Conservation (phyloP, 2,888 invertebrate species). For the Callyntrura sp. region DNA sequence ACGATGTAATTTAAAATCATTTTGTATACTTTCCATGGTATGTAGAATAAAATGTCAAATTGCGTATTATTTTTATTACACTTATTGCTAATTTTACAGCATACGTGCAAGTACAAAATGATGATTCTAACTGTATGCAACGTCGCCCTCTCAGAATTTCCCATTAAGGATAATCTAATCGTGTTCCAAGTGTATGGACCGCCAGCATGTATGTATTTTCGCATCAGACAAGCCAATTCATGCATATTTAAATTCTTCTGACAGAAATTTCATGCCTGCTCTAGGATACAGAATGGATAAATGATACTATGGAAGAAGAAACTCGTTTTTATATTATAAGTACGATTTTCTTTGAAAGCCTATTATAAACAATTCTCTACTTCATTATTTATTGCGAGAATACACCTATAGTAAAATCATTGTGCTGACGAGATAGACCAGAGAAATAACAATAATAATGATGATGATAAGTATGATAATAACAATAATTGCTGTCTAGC, state of each 20-base stretch:
- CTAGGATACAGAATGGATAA: conserved; percentile 50
- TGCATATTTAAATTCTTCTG: conserved; percentile 58
- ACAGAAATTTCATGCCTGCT: conserved; percentile 62
- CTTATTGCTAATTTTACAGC: too few relatives aligned
- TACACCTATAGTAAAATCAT: conserved; percentile 6
- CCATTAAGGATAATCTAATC: conserved; percentile 47
- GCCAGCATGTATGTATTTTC: conserved; percentile 35
- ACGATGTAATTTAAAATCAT: too few relatives aligned
- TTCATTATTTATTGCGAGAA: conserved; percentile 21
- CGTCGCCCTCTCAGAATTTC: too few relatives aligned
- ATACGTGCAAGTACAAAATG: too few relatives aligned
- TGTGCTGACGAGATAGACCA: conserved; percentile 31
- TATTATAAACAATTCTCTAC: conserved; percentile 40
- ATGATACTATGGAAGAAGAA: conserved; percentile 49
- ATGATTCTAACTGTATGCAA: too few relatives aligned
- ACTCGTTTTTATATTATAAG: conserved; percentile 44
- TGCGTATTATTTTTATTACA: too few relatives aligned
- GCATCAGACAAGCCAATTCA: conserved; percentile 51
- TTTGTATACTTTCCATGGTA: too few relatives aligned
- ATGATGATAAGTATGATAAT: conserved; percentile 60
- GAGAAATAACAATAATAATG: conserved; percentile 27
- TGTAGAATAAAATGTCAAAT: too few relatives aligned
- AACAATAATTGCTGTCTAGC: conserved; percentile 69
- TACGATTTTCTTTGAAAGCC: conserved; percentile 46
- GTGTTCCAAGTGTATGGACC: conserved; percentile 42